A percentile compares a stretch with the other conserved stretches of the same genome.
Conservation (phyloP, 2,888 invertebrate genomes). For the Lasioglossum calceatum region DNA sequence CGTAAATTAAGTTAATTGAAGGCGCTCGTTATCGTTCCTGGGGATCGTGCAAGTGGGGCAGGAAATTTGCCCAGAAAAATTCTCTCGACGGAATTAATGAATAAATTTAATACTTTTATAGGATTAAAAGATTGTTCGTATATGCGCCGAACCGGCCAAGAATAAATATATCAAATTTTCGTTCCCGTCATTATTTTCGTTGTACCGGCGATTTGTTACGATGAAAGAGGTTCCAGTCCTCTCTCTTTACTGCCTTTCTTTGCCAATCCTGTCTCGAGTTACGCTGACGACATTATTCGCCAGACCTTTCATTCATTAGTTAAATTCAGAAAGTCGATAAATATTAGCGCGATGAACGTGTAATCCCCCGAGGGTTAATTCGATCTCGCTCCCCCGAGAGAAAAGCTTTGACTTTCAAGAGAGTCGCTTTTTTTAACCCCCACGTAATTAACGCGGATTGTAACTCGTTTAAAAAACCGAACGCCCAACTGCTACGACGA, state of each 20-base stretch:
- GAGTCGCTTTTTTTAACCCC: neutral
- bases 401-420: conserved; percentile 14
- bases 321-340: conserved; percentile 22
- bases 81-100: neutral
- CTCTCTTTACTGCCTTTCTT: neutral
- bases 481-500: neutral
- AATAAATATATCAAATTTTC: neutral
- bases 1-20: conserved; percentile 18
- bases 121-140: neutral
- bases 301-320: conserved; percentile 19
- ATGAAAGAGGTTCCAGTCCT: neutral
- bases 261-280: neutral
- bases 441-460: conserved; percentile 1
- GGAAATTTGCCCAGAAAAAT: conserved; percentile 10
- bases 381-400: neutral
- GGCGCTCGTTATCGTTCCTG: neutral
- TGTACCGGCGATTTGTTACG: neutral
- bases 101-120: conserved; percentile 6
- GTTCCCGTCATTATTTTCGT: neutral
- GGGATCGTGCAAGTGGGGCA: neutral
- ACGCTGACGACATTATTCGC: neutral
- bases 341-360: conserved; percentile 33
- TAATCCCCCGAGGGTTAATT: conserved; percentile 37
- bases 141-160: too few relatives aligned
- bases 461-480: conserved; percentile 1